Evolutionary conservation across 2,113 vertebrate species (phyloP).

Genomic region (Nannospalax galili): DNA sequence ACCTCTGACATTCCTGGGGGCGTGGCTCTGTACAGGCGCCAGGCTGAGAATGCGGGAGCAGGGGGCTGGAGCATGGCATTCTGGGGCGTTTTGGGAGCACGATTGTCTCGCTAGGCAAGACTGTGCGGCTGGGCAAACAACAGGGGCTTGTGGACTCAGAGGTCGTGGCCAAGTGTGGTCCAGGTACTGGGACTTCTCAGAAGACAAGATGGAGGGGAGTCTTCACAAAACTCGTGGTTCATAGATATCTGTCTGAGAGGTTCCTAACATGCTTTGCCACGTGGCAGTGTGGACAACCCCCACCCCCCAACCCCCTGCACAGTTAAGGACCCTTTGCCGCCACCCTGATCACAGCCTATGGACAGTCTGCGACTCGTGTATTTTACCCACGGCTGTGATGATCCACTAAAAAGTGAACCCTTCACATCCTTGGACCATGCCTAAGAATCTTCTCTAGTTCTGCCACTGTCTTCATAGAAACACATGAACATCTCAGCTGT

Average conservation of each 20-base stretch:
- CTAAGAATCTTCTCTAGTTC: not conserved
- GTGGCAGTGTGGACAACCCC: too few relatives aligned
- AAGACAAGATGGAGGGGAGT: too few relatives aligned
- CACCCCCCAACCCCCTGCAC: too few relatives aligned
- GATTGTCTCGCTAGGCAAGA: not conserved
- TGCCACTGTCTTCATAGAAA: not conserved
- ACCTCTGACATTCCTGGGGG: not conserved
- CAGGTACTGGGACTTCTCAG: not conserved
- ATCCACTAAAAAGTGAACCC: not conserved
- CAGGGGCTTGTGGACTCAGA: not conserved
- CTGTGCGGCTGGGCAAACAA: not conserved
- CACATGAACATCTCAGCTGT: not conserved
- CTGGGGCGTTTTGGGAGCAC: not conserved
- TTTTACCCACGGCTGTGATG: not conserved
- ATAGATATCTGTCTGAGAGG: too few relatives aligned
- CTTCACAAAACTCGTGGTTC: too few relatives aligned
- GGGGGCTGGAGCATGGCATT: not conserved
- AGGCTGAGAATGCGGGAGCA: too few relatives aligned
- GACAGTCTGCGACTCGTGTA: not conserved
- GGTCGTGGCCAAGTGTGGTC: not conserved
- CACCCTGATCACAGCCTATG: too few relatives aligned
- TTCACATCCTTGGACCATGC: not conserved
- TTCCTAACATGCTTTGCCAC: too few relatives aligned
- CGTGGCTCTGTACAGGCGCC: not conserved
- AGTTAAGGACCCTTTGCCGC: not conserved